Conservation (phyloP, 2,797 vertebrate species). For the Buceros bicornis region DNA sequence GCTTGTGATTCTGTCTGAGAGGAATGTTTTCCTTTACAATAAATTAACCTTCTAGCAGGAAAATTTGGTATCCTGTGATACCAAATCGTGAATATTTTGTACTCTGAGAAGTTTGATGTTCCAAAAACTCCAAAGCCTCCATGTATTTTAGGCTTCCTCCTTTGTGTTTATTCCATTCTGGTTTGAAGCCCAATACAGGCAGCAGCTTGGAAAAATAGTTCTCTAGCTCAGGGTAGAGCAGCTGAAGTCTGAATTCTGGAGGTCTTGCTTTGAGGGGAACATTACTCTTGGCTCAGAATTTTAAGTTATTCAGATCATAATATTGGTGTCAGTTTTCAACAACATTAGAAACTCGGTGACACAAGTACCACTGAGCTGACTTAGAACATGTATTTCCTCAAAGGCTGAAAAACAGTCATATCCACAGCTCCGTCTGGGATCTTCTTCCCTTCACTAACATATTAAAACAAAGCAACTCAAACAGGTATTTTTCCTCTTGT, state of each 20-base stretch:
- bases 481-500: neutral
- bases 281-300: neutral
- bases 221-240: neutral
- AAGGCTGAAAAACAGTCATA: neutral
- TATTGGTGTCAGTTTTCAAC: neutral
- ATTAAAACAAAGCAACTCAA: neutral
- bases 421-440: neutral
- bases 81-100: neutral
- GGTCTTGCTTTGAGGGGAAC: neutral
- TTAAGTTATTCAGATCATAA: neutral
- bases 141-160: neutral
- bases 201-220: neutral
- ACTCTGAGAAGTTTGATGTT: neutral
- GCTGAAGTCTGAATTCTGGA: neutral
- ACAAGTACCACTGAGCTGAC: neutral
- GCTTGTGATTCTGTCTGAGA: neutral
- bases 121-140: neutral
- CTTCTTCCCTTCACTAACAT: neutral
- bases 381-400: neutral
- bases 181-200: neutral
- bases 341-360: neutral
- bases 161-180: neutral
- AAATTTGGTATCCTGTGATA: neutral
- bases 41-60: neutral
- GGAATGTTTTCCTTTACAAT: neutral